A percentile compares a stretch with the other conserved stretches of the same genome.
These are phyloP conservation scores for Cremastinae sp. DNA, from an alignment of 2,888 invertebrate species.

Conservation along the genomic window DNA sequence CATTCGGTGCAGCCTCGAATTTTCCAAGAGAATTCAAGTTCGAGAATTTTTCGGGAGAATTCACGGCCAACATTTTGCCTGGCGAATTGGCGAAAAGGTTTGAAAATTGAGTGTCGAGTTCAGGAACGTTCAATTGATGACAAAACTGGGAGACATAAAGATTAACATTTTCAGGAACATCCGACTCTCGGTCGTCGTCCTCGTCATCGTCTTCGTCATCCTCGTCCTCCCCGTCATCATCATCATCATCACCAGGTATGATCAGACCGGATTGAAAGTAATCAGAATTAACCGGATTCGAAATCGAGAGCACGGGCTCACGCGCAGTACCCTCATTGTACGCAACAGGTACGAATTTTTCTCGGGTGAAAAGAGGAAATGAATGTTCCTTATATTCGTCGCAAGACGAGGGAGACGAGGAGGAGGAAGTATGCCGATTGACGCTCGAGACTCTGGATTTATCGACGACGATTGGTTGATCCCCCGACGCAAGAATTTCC, in stretches of 20 bases:
- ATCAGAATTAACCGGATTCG: neutral
- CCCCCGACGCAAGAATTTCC: conserved; percentile 70
- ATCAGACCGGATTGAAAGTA: conserved; percentile 20
- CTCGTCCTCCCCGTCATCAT: conserved; percentile 22
- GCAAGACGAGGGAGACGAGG: conserved; percentile 27
- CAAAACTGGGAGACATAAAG: conserved; percentile 4
- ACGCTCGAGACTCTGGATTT: conserved; percentile 56
- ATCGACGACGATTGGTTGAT: conserved; percentile 69
- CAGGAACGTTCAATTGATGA: conserved; percentile 11
- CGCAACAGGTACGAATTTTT: conserved; percentile 73
- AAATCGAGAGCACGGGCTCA: conserved; percentile 34
- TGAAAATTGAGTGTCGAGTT: conserved; percentile 38
- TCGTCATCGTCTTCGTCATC: conserved; percentile 25
- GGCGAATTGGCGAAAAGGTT: conserved; percentile 34
- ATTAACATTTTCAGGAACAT: conserved; percentile 12
- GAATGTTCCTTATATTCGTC: conserved; percentile 67
- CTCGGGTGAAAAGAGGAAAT: conserved; percentile 58
- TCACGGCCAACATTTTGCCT: no score
- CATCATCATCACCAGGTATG: conserved; percentile 21
- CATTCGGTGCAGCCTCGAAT: no score
- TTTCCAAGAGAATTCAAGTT: neutral
- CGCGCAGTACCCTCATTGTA: conserved; percentile 70
- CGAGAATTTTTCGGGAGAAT: conserved; percentile 27
- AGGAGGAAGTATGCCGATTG: conserved; percentile 13
- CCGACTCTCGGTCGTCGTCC: conserved; percentile 1